phyloP scores from a whole-genome alignment of 2,888 invertebrate species.

The Liodrosophila aerea region DNA sequence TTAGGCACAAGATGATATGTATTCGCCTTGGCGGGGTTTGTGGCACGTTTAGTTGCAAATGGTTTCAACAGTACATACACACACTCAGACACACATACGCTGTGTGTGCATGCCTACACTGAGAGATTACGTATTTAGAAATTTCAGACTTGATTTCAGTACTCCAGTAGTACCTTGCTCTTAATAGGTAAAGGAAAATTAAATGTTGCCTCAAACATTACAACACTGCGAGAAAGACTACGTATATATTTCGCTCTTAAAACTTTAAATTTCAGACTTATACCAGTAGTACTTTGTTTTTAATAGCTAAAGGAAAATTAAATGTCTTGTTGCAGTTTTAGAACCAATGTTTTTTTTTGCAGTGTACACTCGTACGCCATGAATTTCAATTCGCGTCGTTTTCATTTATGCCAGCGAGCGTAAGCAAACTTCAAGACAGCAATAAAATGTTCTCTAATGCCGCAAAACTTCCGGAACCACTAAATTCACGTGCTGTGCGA shows the following conservation, averaged over 20 bases:
- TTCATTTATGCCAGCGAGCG: conserved; percentile 74
- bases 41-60: conserved; percentile 47
- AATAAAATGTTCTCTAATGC: conserved; percentile 70
- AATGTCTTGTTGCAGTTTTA: background rate
- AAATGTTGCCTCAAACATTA: too few species aligned
- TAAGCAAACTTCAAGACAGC: conserved; percentile 73
- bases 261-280: too few species aligned
- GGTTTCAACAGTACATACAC: conserved; percentile 44
- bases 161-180: too few species aligned
- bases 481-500: conserved; percentile 65
- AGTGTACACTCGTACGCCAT: conserved; percentile 29
- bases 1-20: conserved; percentile 41
- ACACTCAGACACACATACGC: conserved; percentile 8
- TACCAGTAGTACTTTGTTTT: too few species aligned
- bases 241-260: too few species aligned
- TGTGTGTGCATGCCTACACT: background rate
- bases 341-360: background rate
- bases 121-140: too few species aligned
- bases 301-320: too few species aligned
- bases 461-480: conserved; percentile 68
- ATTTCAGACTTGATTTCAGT: too few species aligned
- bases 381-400: conserved; percentile 71
- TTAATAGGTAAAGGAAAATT: too few species aligned
- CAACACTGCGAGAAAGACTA: too few species aligned
- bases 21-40: conserved; percentile 34